Conservation (phyloP, 2,113 vertebrate species). For the Otis tarda region DNA sequence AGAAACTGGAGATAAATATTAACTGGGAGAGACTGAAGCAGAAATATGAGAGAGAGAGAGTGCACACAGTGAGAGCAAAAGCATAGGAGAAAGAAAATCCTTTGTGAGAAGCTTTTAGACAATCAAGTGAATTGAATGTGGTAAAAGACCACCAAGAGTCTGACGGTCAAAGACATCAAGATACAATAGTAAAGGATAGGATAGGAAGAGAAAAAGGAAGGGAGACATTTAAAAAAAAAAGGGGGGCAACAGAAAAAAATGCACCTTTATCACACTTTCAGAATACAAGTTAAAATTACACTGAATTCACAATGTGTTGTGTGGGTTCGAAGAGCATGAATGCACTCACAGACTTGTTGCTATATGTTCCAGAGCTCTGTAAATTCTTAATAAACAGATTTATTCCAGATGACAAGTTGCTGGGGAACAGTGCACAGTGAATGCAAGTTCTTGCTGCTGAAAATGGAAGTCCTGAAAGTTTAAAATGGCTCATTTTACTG, state of each 20-base stretch:
- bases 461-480: constrained; percentile 13
- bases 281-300: neutral
- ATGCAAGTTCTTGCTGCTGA: neutral
- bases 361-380: neutral
- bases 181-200: neutral
- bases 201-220: neutral
- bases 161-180: neutral
- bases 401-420: neutral
- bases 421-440: neutral
- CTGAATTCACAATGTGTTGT: neutral
- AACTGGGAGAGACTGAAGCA: neutral
- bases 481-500: constrained; percentile 28
- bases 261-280: neutral
- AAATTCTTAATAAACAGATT: constrained; percentile 31
- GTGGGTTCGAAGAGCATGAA: neutral
- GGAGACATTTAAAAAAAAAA: neutral
- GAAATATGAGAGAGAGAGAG: neutral
- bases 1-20: neutral
- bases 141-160: neutral
- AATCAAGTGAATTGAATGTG: neutral
- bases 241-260: neutral
- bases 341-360: neutral
- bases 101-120: neutral
- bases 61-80: neutral
- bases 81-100: neutral